Base-by-base conservation (phyloP, 2,113 vertebrate genomes). In the Petroica traversi region DNA sequence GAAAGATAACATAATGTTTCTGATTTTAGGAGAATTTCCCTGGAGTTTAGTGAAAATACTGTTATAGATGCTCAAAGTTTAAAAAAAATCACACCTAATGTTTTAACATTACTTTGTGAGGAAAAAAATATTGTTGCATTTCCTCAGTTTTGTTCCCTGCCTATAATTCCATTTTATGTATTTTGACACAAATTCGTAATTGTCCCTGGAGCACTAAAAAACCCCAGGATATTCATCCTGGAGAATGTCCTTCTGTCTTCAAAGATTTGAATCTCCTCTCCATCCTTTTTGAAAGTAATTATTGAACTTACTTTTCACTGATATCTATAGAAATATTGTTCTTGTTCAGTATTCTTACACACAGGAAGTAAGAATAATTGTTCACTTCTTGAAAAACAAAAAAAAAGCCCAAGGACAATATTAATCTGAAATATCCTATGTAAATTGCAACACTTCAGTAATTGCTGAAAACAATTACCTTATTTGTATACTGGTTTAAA, bases 381-480 rank as follows among this genome's bases (percentile, higher is more conserved):
- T 48, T 86, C 41, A 23, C 8, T 77, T 80, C 16, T 64, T 68
- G 34, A 71, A 88, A 88, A 89, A n/a, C 11, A 62, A 67, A 7
- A 22, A 14, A 22, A 46, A 34, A 9, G 0, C 1, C 3, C 3
- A 34, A 20, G 34, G 49, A 54, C 13, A 34, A 11, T 48, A 43
- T 93, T 34, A 41, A 9, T 85, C 33, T 92, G 57, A 89, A 89
- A 49, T 75, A 51, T 11, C 34, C 24, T 62, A 7, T 59, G 57
- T 38, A 52, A 81, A 19, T 88, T 92, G 54, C 4, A 59, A 6
- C 4, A n/a, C 61, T 55, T 43, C 36, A 71, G 22, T 88, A 78
- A 72, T 71, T 83, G 33, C 55, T 87, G 29, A 77, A 73, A 69
- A 89, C 63, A 91, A 14, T 87, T 77, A 66, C 22, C 17, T 81